Evolutionary conservation across 1,140 invertebrate species (phyloP).

Genomic region (Lamellibrachia luymesi): DNA sequence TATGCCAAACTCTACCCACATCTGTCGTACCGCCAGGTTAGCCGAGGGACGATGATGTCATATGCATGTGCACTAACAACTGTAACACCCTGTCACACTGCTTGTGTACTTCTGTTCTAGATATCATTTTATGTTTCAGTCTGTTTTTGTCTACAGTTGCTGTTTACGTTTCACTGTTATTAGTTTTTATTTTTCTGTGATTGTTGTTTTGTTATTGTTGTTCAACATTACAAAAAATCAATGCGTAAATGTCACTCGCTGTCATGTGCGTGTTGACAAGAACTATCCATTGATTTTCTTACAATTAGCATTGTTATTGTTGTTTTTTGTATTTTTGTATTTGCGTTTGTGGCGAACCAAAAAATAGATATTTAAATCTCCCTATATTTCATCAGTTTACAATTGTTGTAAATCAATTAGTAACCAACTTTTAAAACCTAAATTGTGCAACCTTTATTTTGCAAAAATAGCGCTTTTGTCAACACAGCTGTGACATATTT

Average conservation of each 20-base stretch:
- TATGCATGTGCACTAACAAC: neutral
- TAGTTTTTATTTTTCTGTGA: neutral
- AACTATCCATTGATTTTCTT: too few species aligned
- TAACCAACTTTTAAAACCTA: neutral
- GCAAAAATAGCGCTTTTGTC: neutral
- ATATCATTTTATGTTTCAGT: neutral
- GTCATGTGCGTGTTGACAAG: too few species aligned
- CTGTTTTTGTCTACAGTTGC: neutral
- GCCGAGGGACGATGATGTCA: neutral
- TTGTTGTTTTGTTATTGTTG: neutral
- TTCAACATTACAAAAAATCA: neutral
- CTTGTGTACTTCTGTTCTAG: neutral
- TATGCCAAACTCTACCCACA: slow-evolving; percentile 72
- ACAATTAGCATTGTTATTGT: neutral
- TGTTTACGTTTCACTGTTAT: neutral
- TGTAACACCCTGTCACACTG: neutral
- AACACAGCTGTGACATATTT: neutral
- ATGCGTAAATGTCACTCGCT: too few species aligned
- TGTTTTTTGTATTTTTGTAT: neutral
- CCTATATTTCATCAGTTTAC: neutral
- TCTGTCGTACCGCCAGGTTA: slow-evolving; percentile 72
- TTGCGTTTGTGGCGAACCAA: neutral
- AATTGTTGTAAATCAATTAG: neutral
- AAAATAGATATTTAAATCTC: neutral
- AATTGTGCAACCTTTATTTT: neutral